Conservation (phyloP, 2,113 vertebrate species). For the Poicephalus gulielmi region DNA sequence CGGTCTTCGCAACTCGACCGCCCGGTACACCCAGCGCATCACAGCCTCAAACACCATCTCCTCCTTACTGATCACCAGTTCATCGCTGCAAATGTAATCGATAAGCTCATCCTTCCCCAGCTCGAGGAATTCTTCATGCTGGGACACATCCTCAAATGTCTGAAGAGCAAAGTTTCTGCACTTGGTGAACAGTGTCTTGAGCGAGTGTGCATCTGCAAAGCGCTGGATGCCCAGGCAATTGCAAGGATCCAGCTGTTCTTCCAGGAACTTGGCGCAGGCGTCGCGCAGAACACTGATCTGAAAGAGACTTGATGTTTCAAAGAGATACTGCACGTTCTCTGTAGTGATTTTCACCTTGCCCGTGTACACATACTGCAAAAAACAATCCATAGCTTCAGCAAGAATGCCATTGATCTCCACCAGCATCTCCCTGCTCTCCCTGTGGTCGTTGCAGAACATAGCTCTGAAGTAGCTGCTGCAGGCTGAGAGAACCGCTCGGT, state of each 20-base stretch:
- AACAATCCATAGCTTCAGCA: constrained; percentile 97
- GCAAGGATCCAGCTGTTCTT: constrained; percentile 96
- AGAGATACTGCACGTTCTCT: constrained; percentile 96
- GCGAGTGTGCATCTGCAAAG: constrained; percentile 92
- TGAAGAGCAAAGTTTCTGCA: constrained; percentile 89
- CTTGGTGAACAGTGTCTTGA: constrained; percentile 92
- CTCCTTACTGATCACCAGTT: constrained; percentile 90
- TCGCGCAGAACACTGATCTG: constrained; percentile 92
- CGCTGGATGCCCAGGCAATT: constrained; percentile 97
- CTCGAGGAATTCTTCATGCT: constrained; percentile 93
- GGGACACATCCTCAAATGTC: constrained; percentile 89
- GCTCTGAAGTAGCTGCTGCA: constrained; percentile 96
- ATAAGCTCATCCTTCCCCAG: constrained; percentile 92
- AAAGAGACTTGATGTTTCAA: constrained; percentile 96
- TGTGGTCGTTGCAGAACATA: constrained; percentile 95
- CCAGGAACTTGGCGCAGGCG: constrained; percentile 95
- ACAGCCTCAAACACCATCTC: constrained; percentile 95
- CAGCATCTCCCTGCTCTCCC: constrained; percentile 92
- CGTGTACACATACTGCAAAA: constrained; percentile 95
- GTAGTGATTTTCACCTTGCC: constrained; percentile 96
- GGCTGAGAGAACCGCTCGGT: constrained; percentile 91
- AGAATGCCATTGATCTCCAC: constrained; percentile 96
- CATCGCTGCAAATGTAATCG: constrained; percentile 91
- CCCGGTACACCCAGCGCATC: constrained; percentile 96
- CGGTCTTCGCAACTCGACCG: constrained; percentile 83